phyloP scores from a whole-genome alignment of 1,140 invertebrate genomes.

The Lepidostoma basale region DNA sequence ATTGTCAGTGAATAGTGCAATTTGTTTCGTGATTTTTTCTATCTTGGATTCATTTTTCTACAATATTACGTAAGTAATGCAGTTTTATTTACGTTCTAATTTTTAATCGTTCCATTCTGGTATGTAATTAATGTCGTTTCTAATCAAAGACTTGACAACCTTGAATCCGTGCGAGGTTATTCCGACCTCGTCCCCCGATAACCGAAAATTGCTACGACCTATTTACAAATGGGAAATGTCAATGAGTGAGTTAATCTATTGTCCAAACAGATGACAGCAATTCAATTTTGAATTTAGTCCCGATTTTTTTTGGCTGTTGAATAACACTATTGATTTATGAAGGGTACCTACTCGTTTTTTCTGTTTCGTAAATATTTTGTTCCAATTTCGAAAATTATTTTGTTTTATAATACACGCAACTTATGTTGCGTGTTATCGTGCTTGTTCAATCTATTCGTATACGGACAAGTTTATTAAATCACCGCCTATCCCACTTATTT shows the following conservation, averaged over 20 bases:
- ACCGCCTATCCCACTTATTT: not conserved
- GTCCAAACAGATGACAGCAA: not conserved
- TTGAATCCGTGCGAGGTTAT: not conserved
- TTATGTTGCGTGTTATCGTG: too few species aligned
- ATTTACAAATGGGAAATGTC: not conserved
- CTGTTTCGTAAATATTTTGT: too few species aligned
- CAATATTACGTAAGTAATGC: slow-evolving; percentile 9
- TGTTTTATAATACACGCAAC: too few species aligned
- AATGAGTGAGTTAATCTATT: not conserved
- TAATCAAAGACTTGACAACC: not conserved
- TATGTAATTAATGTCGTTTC: not conserved
- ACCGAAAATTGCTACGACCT: not conserved
- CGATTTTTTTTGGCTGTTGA: too few species aligned
- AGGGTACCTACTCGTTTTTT: too few species aligned
- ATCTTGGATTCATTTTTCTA: not conserved
- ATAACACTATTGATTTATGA: too few species aligned
- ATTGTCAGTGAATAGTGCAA: not conserved
- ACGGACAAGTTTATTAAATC: too few species aligned
- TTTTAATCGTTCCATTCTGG: too few species aligned
- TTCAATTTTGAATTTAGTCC: too few species aligned
- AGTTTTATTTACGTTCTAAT: not conserved
- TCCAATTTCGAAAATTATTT: too few species aligned
- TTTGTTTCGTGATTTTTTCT: not conserved
- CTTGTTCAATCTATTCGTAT: too few species aligned
- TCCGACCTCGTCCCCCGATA: not conserved